A percentile compares a stretch with the other conserved stretches of the same genome.
Evolutionary conservation across 2,797 vertebrate genomes (phyloP).

Genomic region (Mormyrops boulengeri): DNA sequence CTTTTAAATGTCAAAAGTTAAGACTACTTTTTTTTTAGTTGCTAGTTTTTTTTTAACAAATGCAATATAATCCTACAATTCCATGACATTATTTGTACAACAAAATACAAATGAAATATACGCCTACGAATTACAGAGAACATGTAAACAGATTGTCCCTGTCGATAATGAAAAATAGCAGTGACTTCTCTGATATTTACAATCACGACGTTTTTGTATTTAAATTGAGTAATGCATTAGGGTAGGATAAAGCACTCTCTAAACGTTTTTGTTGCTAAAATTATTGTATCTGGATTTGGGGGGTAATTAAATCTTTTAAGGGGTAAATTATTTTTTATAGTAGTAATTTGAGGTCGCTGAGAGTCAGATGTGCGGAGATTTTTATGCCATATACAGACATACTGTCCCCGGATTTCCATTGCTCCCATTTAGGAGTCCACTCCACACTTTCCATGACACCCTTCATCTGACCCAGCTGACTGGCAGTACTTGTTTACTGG

Average conservation of each 20-base stretch:
- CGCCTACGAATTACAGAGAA: not conserved
- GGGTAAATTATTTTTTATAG: not conserved
- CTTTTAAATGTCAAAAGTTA: not conserved
- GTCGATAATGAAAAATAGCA: not conserved
- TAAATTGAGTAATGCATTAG: not conserved
- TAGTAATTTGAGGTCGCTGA: not conserved
- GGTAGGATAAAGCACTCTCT: not conserved
- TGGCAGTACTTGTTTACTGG: conserved; percentile 81
- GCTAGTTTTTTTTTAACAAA: not conserved
- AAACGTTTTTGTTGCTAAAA: not conserved
- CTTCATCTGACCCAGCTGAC: conserved; percentile 64
- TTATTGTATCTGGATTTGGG: not conserved
- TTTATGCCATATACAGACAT: conserved; percentile 22
- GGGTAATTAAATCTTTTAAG: not conserved
- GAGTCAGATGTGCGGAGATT: not conserved
- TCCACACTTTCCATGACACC: conserved; percentile 51
- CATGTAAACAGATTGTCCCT: not conserved
- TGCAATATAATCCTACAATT: not conserved
- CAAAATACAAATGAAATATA: not conserved
- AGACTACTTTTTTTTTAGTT: not conserved
- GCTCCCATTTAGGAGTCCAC: conserved; percentile 6
- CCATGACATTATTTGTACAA: not conserved
- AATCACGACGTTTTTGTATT: not conserved
- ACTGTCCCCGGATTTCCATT: conserved; percentile 32
- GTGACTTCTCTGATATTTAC: not conserved